These are phyloP conservation scores for Poeciliopsis infans DNA, from an alignment of 2,797 vertebrate genomes.

Conservation along the genomic window DNA sequence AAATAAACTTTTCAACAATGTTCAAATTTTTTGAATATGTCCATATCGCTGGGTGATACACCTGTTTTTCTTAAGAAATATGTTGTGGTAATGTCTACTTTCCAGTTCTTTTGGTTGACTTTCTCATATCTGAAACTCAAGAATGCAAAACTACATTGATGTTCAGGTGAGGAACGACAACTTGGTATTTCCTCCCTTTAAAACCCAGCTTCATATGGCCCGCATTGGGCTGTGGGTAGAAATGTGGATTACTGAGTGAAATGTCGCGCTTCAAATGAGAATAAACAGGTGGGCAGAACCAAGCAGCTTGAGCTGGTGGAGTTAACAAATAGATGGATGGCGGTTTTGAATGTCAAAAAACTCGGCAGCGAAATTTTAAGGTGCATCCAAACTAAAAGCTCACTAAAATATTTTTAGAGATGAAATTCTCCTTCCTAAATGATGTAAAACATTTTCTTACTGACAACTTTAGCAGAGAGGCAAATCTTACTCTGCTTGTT, in stretches of 20 bases:
- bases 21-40: too few species aligned
- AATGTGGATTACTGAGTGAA: neutral
- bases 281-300: neutral
- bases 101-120: neutral
- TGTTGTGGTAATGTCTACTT: neutral
- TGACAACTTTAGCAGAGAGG: neutral
- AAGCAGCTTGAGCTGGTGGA: neutral
- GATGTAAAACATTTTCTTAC: neutral
- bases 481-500: neutral
- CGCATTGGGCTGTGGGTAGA: neutral
- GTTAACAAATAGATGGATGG: neutral
- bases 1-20: too few species aligned
- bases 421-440: neutral
- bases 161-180: neutral
- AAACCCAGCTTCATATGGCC: too few species aligned
- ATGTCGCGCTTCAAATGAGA: neutral
- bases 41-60: neutral
- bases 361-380: neutral
- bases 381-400: neutral
- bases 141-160: neutral
- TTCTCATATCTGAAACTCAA: neutral
- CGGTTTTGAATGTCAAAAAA: neutral
- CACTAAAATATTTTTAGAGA: too few species aligned
- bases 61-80: neutral
- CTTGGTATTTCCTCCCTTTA: neutral